Evolutionary conservation across 2,888 invertebrate genomes (phyloP).

Genomic region (Crematogaster levior): DNA sequence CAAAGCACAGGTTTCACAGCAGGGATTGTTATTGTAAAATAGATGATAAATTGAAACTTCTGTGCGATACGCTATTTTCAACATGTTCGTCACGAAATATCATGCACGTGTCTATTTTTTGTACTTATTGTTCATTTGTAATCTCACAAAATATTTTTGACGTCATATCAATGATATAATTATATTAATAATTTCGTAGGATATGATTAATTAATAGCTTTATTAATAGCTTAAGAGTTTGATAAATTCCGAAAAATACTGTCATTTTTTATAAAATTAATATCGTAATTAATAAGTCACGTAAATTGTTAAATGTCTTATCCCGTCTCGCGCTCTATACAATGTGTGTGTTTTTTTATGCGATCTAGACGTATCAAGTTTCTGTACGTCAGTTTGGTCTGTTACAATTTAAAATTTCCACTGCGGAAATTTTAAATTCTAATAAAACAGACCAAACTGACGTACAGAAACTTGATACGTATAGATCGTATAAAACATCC

Average conservation of each 20-base stretch:
- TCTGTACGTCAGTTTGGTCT: too few species aligned
- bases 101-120: not conserved
- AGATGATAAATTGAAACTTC: slow-evolving; percentile 6
- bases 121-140: slow-evolving; percentile 13
- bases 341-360: too few species aligned
- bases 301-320: not conserved
- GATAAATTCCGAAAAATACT: not conserved
- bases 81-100: slow-evolving; percentile 16
- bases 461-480: too few species aligned
- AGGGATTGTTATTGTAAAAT: slow-evolving; percentile 1
- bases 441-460: too few species aligned
- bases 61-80: not conserved
- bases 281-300: slow-evolving; percentile 6
- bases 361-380: too few species aligned
- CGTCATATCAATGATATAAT: slow-evolving; percentile 20
- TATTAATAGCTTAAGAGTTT: not conserved
- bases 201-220: not conserved
- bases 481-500: too few species aligned
- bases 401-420: too few species aligned
- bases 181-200: not conserved
- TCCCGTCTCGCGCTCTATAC: too few species aligned
- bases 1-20: not conserved
- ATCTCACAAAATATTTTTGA: not conserved
- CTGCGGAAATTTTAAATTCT: too few species aligned
- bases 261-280: not conserved